phyloP scores from a whole-genome alignment of 2,797 vertebrate genomes.

The Sandelia bainsii region DNA sequence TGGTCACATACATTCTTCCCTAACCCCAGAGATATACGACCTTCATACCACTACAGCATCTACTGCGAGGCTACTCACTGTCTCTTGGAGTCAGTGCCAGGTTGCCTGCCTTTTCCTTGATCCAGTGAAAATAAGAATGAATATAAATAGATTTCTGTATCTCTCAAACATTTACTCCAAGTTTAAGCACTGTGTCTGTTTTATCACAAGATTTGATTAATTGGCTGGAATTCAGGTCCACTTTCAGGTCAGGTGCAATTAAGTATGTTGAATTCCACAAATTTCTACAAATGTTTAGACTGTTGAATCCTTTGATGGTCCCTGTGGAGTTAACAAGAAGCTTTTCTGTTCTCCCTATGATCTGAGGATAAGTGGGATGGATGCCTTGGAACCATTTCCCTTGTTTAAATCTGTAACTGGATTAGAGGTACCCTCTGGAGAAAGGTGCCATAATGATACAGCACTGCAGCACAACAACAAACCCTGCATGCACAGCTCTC shows the following conservation, averaged over 20 bases:
- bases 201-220: slow-evolving; percentile 69
- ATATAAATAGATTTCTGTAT: slow-evolving; percentile 28
- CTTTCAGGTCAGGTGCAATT: slow-evolving; percentile 71
- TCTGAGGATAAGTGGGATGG: slow-evolving; percentile 66
- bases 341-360: slow-evolving; percentile 65
- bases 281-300: slow-evolving; percentile 75
- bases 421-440: slow-evolving; percentile 73
- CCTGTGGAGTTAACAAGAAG: slow-evolving; percentile 55
- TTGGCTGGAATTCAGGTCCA: slow-evolving; percentile 46
- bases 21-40: slow-evolving; percentile 53
- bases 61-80: slow-evolving; percentile 24
- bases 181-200: slow-evolving; percentile 57
- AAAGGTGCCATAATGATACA: slow-evolving; percentile 71
- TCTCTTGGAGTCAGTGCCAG: slow-evolving; percentile 17
- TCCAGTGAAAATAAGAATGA: slow-evolving; percentile 37
- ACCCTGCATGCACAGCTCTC: slow-evolving; percentile 29
- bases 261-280: slow-evolving; percentile 71
- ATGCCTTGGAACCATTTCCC: slow-evolving; percentile 70
- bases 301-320: slow-evolving; percentile 68
- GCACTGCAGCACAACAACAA: slow-evolving; percentile 43
- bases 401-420: slow-evolving; percentile 76
- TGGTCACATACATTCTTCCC: slow-evolving; percentile 54
- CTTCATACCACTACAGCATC: slow-evolving; percentile 31
- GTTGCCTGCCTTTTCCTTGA: slow-evolving; percentile 12
- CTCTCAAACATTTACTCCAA: slow-evolving; percentile 21